phyloP scores from a whole-genome alignment of 1,140 invertebrate genomes.

The Solenopsis invicta region DNA sequence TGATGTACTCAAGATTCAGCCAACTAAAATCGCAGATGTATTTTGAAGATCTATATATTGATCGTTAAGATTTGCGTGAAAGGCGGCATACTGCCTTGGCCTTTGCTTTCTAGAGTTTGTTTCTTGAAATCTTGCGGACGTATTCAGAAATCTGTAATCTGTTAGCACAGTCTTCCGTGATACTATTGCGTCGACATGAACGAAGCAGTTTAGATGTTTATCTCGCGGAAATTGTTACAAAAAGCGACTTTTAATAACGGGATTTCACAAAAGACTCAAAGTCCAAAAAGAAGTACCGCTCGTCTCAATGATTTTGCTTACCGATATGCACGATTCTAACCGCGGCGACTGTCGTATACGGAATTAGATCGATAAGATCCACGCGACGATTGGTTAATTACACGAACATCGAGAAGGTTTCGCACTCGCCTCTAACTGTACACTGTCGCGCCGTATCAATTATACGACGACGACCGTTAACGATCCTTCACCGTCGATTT shows the following conservation, averaged over 20 bases:
- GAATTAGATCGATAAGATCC: slow-evolving; percentile 75
- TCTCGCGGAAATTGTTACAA: slow-evolving; percentile 21
- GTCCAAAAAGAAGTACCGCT: slow-evolving; percentile 39
- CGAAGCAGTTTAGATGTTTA: not conserved
- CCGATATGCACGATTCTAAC: slow-evolving; percentile 56
- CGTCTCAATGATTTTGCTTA: slow-evolving; percentile 49
- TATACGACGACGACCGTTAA: slow-evolving; percentile 42
- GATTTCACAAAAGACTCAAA: slow-evolving; percentile 1
- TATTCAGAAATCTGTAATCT: not conserved
- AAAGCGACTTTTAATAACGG: slow-evolving; percentile 63
- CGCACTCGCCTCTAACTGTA: slow-evolving; percentile 50
- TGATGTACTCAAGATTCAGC: not conserved
- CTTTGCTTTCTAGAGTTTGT: too few species aligned
- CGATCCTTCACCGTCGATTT: slow-evolving; percentile 44
- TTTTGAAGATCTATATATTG: not conserved
- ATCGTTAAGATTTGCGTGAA: not conserved
- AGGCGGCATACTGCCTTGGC: not conserved
- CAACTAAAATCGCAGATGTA: not conserved
- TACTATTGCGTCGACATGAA: not conserved
- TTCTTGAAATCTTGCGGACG: not conserved
- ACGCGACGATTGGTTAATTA: slow-evolving; percentile 72
- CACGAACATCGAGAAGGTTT: slow-evolving; percentile 54
- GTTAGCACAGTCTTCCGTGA: not conserved
- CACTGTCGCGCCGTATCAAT: slow-evolving; percentile 24
- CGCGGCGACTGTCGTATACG: slow-evolving; percentile 58